Base-by-base conservation (phyloP, 2,888 invertebrate species). In the Antheraea assamensis region DNA sequence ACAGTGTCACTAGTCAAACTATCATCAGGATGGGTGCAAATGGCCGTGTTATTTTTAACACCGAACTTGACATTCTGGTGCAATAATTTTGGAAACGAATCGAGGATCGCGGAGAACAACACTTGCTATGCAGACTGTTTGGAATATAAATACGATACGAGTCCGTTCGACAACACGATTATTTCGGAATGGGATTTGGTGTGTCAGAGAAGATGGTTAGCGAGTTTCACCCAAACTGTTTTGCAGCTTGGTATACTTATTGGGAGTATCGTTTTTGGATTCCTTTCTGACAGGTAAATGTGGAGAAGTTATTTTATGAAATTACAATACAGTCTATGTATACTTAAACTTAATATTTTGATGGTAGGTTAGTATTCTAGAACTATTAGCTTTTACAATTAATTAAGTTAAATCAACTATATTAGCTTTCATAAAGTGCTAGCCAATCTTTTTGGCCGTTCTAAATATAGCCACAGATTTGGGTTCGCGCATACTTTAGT, bases 21-120 rank as follows among this genome's bases (percentile, higher is more conserved):
- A 75, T 97, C 97, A 0, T 96, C 97, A 0, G 97, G 97, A 10
- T 97, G 97, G 97, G 97, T 97, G 72, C 97, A 97, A 79, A 92
- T 97, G 83, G 96, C 96, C 0, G 96, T 97, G 71, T 95, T 97
- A 1, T 97, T 97, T 79, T 90, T 97, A 73, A 96, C 97, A 0
- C 97, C 97, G 0, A 95, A 95, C 13, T 88, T 95, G 0, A 87
- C 89, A 0, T 95, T 95, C 79, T 90, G 92, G 78, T 96, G 96
- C 80, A 82, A 82, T 0, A 81, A 85, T 47, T 92, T 95, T 2
- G 82, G 79, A 13, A 88, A 88, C 30, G 77, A 81, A 19, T 92
- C 92, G 0, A 78, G 78, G 3, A 74, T 78, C 2, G 81, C 88
- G 0, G 86, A 86, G 0, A 85, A 86, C n/a, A 80, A 80, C 3